Evolutionary conservation across 2,797 vertebrate species (phyloP).

Genomic region (Tarsius wallacei): DNA sequence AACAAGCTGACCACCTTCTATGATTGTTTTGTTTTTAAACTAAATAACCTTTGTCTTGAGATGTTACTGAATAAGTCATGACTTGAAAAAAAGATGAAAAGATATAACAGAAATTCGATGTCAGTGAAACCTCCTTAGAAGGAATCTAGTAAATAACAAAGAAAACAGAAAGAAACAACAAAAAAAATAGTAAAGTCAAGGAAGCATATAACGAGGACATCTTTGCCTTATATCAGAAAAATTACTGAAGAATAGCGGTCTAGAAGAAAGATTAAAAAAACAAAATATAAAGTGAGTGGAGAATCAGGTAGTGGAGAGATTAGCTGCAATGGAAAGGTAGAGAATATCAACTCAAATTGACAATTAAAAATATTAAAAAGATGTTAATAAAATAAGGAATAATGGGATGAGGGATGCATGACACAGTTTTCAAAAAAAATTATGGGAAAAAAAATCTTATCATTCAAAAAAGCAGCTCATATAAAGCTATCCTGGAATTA

Average conservation of each 20-base stretch:
- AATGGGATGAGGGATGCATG: not conserved
- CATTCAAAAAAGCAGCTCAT: not conserved
- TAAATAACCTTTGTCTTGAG: constrained; percentile 31
- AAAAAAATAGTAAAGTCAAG: not conserved
- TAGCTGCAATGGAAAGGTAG: not conserved
- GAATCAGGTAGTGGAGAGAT: not conserved
- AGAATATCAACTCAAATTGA: not conserved
- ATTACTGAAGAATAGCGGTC: not conserved
- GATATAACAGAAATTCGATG: not conserved
- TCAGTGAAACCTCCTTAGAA: constrained; percentile 36
- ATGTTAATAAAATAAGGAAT: not conserved
- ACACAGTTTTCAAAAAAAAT: constrained; percentile 14
- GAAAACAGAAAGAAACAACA: not conserved
- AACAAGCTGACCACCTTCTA: not conserved
- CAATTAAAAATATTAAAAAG: not conserved
- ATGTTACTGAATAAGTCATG: constrained; percentile 20
- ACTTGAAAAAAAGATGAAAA: not conserved
- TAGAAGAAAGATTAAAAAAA: not conserved
- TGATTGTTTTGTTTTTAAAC: constrained; percentile 13
- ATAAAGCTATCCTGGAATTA: not conserved
- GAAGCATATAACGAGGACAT: not conserved
- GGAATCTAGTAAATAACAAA: not conserved
- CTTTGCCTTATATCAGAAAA: not conserved
- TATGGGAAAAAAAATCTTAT: not conserved
- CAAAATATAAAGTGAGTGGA: not conserved